phyloP scores from a whole-genome alignment of 2,113 vertebrate species.

The Perca flavescens region DNA sequence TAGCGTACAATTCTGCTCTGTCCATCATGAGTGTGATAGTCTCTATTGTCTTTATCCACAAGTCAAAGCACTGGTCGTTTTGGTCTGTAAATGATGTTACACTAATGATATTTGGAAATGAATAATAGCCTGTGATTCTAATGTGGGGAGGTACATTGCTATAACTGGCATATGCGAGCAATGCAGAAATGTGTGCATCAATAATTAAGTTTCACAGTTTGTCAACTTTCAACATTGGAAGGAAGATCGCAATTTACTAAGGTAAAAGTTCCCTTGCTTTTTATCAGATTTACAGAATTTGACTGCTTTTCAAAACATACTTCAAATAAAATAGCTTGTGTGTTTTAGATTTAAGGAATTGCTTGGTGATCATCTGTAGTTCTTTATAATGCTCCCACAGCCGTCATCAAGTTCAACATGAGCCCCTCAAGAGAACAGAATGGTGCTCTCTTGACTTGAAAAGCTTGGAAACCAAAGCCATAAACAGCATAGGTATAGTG shows the following conservation, averaged over 20 bases:
- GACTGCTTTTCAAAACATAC: constrained; percentile 1
- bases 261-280: neutral
- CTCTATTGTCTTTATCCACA: neutral
- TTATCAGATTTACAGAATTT: neutral
- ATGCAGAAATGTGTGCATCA: constrained; percentile 21
- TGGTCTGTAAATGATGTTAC: neutral
- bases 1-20: neutral
- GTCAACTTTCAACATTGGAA: constrained; percentile 1
- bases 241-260: neutral
- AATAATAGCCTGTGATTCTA: neutral
- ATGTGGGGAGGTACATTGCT: neutral
- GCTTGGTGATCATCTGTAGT: neutral
- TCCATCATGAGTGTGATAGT: neutral
- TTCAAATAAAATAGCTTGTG: constrained; percentile 14
- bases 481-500: constrained; percentile 63
- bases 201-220: constrained; percentile 38
- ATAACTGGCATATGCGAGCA: constrained; percentile 16
- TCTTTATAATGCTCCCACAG: constrained; percentile 16
- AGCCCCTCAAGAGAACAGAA: neutral
- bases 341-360: neutral
- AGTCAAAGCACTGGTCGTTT: constrained; percentile 14
- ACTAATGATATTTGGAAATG: neutral
- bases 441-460: constrained; percentile 7
- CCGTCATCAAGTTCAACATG: constrained; percentile 16
- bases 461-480: constrained; percentile 18